Percentiles rank a stretch among this genome's conserved stretches.
These are phyloP conservation scores for Lepidothrix coronata DNA, from an alignment of 2,113 vertebrate species.

Conservation along the genomic window DNA sequence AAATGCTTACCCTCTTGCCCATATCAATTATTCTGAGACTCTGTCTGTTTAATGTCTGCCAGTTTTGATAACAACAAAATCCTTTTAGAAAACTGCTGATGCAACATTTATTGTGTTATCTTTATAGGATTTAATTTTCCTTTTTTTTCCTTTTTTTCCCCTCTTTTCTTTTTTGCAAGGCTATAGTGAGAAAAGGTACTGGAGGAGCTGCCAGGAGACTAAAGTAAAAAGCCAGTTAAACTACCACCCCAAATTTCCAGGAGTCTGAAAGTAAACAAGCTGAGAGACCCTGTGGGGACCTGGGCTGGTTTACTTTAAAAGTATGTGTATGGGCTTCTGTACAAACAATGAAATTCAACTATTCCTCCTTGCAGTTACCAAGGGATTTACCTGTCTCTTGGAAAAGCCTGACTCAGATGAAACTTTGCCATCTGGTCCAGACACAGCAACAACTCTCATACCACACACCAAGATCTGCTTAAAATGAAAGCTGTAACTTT, in stretches of 20 bases:
- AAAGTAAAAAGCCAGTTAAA: slow-evolving; percentile 10
- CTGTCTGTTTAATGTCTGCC: slow-evolving; percentile 68
- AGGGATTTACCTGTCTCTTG: slow-evolving; percentile 27
- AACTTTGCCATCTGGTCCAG: background rate
- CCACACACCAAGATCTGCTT: slow-evolving; percentile 18
- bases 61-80: slow-evolving; percentile 70
- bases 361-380: background rate
- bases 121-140: background rate
- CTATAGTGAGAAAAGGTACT: background rate
- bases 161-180: background rate
- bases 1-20: slow-evolving; percentile 62
- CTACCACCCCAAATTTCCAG: background rate
- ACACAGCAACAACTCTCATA: background rate
- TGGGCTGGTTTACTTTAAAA: slow-evolving; percentile 14
- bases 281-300: background rate
- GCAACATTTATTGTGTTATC: slow-evolving; percentile 44
- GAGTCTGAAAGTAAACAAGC: slow-evolving; percentile 26
- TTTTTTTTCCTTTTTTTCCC: background rate
- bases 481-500: background rate
- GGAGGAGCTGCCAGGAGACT: background rate
- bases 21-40: slow-evolving; percentile 71
- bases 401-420: background rate
- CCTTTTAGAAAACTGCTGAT: slow-evolving; percentile 71
- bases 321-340: background rate
- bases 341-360: slow-evolving; percentile 11